phyloP scores from a whole-genome alignment of 2,888 invertebrate species.

The Dyspetes luteomarginatus region DNA sequence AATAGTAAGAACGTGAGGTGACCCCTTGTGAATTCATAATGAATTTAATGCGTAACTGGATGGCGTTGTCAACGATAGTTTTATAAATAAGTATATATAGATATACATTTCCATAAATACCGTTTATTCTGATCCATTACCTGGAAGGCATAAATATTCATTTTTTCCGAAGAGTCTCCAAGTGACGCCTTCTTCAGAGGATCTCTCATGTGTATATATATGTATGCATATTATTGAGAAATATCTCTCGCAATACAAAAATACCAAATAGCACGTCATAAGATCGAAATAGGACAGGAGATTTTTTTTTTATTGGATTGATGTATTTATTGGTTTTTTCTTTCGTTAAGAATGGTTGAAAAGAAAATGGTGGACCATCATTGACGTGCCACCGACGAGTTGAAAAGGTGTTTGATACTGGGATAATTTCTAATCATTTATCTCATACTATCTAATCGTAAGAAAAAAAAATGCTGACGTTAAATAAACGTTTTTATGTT shows the following conservation, averaged over 20 bases:
- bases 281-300: not conserved
- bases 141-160: constrained; percentile 57
- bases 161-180: constrained; percentile 19
- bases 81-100: not conserved
- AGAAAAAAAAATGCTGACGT: too few relatives aligned
- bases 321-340: too few relatives aligned
- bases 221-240: constrained; percentile 21
- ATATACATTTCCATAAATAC: not conserved
- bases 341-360: too few relatives aligned
- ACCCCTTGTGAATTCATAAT: constrained; percentile 23
- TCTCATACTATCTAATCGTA: too few relatives aligned
- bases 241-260: constrained; percentile 32
- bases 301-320: too few relatives aligned
- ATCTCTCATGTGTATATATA: not conserved
- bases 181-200: not conserved
- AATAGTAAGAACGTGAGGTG: not conserved
- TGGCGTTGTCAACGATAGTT: not conserved
- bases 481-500: too few relatives aligned
- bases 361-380: too few relatives aligned
- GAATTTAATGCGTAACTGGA: not conserved
- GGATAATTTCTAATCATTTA: too few relatives aligned
- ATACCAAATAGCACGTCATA: not conserved
- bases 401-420: too few relatives aligned
- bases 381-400: too few relatives aligned
- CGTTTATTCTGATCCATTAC: constrained; percentile 28